Evolutionary conservation across 2,797 vertebrate species (phyloP), one percentile per base, ranked within the genome.

Genomic region (Rhincodon typus): DNA sequence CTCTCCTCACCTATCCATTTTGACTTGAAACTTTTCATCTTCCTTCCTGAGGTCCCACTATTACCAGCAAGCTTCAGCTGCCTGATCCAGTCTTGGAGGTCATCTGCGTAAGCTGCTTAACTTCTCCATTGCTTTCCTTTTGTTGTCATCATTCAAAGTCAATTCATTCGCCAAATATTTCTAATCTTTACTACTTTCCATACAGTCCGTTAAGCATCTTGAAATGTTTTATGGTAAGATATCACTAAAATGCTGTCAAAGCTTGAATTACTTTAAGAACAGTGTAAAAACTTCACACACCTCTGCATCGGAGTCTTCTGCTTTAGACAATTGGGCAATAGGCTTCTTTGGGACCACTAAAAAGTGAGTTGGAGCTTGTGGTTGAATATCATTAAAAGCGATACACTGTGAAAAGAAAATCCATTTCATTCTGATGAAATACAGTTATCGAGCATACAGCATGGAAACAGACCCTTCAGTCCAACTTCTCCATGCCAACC

Each of bases 281-380:
- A 82, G 0, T 42, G 1, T 93, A 74, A 94, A 50, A 94, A 34
- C 62, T n/a, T 96, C 96, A 98, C 98, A 98, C 97, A 99, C 99
- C 95, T 97, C 98, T 96, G 98, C 98, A 97, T 99, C 99, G 21
- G 96, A 95, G 0, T 99, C 99, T 96, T 99, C 98, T 0, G 97
- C 98, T 96, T 98, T 97, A 50, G 99, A 99, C 96, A 99, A 97
- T 67, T 98, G 98, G 94, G 98, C 86, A 96, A 99, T 98, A 62
- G 98, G 97, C 96, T 99, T 99, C 97, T 98, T 99, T 1, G 99
- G 99, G 96, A 99, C 98, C 27, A 99, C 98, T 57, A 99, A 97
- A 97, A 99, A 98, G 97, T 99, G 99, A 62, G 97, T 98, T 82
- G 99, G 99, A 93, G 99, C 99, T 97, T 99, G 99, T 27, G 99